Base-by-base conservation (phyloP, 2,888 invertebrate species). In the Peribatodes rhomboidaria region DNA sequence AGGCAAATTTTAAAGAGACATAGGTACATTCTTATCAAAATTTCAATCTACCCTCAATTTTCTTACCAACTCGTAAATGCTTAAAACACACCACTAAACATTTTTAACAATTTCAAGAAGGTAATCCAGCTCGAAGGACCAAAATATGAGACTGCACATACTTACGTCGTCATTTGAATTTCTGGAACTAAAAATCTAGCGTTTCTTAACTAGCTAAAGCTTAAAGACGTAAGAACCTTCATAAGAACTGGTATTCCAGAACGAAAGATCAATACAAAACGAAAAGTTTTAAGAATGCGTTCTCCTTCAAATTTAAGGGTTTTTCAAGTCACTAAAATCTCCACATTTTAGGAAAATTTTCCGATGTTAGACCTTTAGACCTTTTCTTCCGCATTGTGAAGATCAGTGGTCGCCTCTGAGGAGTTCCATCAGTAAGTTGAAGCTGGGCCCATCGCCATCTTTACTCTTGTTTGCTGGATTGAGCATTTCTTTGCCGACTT, bases 341-440 rank as follows among this genome's bases (percentile, higher is more conserved):
- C 13, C 35, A 35, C 11, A 10, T 35, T 35, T 35, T 35, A 6
- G 2, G 9, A 9, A 35, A 2, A 11, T 10, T 10, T 11, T 35
- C 16, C 41, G 7, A 14, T n/a, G n/a, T n/a, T n/a, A n/a, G n/a
- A 7, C 22, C 3, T 14, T 11, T 31, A 20, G 18, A 18, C 16
- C 3, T 37, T 37, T 13, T 50, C 2, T 20, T n/a, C 11, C 2
- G 14, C 3, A 14, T 31, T 16, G 8, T 7, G 10, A 14, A 70
- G 72, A 81, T 95, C 94, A 98, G 93, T 98, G 98, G 94, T 98
- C 98, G 80, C 98, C 98, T 81, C 98, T 95, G 70, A 99, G 94
- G 65, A 99, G 95, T 94, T 99, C 99, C 97, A 99, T 98, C 74
- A 99, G 95, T 78, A 99, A 95, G 89, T 99, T 98, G 94, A 98